A percentile compares a stretch with the other conserved stretches of the same genome.
These are phyloP conservation scores for Bombyx mori DNA, from an alignment of 1,140 invertebrate species.

Conservation along the genomic window ASM3026992v2 NC_085128.1:5677501-5678000, in stretches of 20 bases:
- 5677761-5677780: too few species aligned
- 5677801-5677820: too few species aligned
- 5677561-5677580: constrained; percentile 70
- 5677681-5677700: constrained; percentile 41
- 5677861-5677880: too few species aligned
- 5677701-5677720: constrained; percentile 54
- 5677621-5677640: constrained; percentile 71
- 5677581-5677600: constrained; percentile 68
- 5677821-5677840: too few species aligned
- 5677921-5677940: too few species aligned
- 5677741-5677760: constrained; percentile 7
- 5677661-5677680: constrained; percentile 31
- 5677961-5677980: too few species aligned
- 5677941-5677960: too few species aligned
- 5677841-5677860: too few species aligned
- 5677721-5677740: constrained; percentile 36
- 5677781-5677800: too few species aligned
- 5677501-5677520: constrained; percentile 46
- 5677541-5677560: constrained; percentile 70
- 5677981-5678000: too few species aligned
- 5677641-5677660: constrained; percentile 57
- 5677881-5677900: too few species aligned
- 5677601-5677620: constrained; percentile 69
- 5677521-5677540: constrained; percentile 66
- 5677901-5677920: too few species aligned